Evolutionary conservation across 2,888 invertebrate species (phyloP).

Genomic region (Lasioglossum lativentre): DNA sequence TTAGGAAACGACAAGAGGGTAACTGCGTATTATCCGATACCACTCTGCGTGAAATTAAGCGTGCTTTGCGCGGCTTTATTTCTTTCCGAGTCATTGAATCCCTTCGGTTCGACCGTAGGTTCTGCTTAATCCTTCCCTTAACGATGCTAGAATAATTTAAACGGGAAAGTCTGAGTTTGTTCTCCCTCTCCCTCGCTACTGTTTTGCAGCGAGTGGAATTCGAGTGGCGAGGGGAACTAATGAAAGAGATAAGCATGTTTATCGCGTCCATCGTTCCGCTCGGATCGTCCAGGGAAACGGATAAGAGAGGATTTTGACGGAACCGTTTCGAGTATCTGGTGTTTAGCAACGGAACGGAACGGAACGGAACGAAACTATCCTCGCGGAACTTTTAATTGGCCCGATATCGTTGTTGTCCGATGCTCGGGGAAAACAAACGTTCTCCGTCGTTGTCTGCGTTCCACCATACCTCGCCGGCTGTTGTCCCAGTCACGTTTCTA

Average conservation of each 20-base stretch:
- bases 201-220: not conserved
- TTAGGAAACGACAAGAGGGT: not conserved
- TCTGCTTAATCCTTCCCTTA: constrained; percentile 45
- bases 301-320: not conserved
- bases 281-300: not conserved
- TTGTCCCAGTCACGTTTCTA: constrained; percentile 73
- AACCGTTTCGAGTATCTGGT: not conserved
- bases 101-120: constrained; percentile 17
- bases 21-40: not conserved
- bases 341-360: constrained; percentile 4
- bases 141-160: constrained; percentile 29
- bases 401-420: constrained; percentile 5
- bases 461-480: not conserved
- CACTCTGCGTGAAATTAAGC: constrained; percentile 40
- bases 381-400: constrained; percentile 37
- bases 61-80: constrained; percentile 23
- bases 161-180: not conserved
- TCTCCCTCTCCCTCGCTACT: not conserved
- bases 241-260: constrained; percentile 8
- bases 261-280: not conserved
- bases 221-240: not conserved
- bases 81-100: constrained; percentile 44
- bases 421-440: not conserved
- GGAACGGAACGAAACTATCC: not conserved
- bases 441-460: constrained; percentile 34